Base-by-base conservation (phyloP, 2,113 vertebrate genomes). In the Rhinogobius similis region DNA sequence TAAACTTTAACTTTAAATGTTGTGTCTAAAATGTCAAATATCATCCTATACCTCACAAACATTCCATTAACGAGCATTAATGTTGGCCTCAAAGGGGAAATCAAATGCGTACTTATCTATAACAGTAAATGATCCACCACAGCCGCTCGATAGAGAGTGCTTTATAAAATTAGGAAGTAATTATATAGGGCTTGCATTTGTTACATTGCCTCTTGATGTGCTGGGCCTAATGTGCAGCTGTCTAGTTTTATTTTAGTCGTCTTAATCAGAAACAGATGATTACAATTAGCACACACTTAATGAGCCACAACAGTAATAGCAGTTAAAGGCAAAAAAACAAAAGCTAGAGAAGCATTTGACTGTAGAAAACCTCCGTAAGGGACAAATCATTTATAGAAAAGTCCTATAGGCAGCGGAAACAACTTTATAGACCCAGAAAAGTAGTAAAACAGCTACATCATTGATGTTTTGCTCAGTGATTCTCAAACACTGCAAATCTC, bases 241-340 rank as follows among this genome's bases (percentile, higher is more conserved):
- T 61, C 58, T 61, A 61, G 58, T 61, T 61, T 61, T 36, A 58
- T 61, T 61, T 61, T 61, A 61, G 29, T 61, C 27, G 29, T 36
- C 58, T 61, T 61, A 61, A 61, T 61, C 58, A 61, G 58, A 61
- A 61, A 61, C 58, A 61, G 58, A 61, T 38, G 58, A 61, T 61
- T 61, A 61, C 58, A 61, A 36, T 61, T 61, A 61, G 58, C 58
- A 61, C 29, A 32, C 29, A 61, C 58, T 36, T 61, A 61, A 61
- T 61, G 58, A 36, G 58, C 27, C 27, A 29, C 56, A 59, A 59
- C 56, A 59, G 14, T 59, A 27, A 59, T 59, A 20, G 56, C 58
- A 36, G 58, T 36, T 58, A 58, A 20, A 29, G 29, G 29, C 27
- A 29, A 20, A 36, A 61, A 38, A 61, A 61, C 10, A 21, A 61